Conservation (phyloP, 2,797 vertebrate species). For the Poecile montanus region DNA sequence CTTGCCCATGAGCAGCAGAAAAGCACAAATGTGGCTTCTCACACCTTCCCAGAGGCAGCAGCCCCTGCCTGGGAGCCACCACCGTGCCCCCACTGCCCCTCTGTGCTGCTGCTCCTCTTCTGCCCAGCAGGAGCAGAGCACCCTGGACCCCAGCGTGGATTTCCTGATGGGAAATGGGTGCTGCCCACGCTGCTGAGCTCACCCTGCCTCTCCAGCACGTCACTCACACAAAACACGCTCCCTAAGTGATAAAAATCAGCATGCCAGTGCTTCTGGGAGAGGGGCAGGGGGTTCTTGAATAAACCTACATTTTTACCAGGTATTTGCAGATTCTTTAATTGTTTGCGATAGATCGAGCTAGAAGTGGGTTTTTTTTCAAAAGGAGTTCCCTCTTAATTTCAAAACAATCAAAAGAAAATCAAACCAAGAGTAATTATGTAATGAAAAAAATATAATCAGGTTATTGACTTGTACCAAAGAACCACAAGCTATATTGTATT, state of each 20-base stretch:
- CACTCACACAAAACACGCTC: neutral
- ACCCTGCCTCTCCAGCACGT: fast-evolving
- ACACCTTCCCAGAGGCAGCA: neutral
- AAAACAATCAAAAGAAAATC: neutral
- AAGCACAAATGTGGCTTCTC: neutral
- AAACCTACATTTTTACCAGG: neutral
- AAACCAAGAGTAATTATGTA: neutral
- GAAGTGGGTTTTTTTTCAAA: neutral
- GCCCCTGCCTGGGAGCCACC: neutral
- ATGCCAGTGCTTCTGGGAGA: neutral
- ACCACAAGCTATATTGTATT: neutral
- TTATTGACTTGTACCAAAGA: neutral
- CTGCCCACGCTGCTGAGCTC: too few species aligned
- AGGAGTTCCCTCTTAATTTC: neutral
- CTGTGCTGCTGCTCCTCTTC: neutral
- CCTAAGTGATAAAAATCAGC: neutral
- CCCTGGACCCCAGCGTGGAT: fast-evolving
- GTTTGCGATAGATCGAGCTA: neutral
- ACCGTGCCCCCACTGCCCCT: fast-evolving
- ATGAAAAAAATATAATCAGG: neutral
- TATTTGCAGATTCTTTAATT: neutral
- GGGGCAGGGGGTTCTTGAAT: neutral
- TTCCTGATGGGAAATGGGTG: too few species aligned
- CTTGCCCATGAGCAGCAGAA: fast-evolving
- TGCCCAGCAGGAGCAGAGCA: neutral